A percentile compares a stretch with the other conserved stretches of the same genome.
These are phyloP conservation scores for Oopsacas minuta DNA, from an alignment of 37 sponge, comb jelly and placozoan genomes.

Conservation along the genomic window DNA sequence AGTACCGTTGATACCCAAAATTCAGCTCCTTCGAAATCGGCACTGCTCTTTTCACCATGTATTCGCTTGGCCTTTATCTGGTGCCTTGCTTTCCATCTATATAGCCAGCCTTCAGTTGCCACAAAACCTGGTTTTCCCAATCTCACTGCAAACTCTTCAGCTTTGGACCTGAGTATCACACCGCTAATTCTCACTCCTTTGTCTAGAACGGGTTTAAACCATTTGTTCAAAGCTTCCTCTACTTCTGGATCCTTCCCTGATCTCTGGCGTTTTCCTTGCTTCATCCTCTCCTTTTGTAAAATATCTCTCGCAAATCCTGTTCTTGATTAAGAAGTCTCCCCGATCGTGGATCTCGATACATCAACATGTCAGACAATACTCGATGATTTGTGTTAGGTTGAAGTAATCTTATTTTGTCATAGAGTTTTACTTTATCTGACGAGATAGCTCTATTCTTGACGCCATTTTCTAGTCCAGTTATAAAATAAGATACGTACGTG, in stretches of 20 bases:
- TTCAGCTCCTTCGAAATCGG: conserved; percentile 11
- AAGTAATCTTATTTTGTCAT: not conserved
- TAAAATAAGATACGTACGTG: no score
- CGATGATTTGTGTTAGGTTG: not conserved
- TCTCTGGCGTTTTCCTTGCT: conserved; percentile 2
- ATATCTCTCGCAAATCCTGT: not conserved
- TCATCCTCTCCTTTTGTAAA: not conserved
- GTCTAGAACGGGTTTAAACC: not conserved
- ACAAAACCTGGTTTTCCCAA: conserved; percentile 2
- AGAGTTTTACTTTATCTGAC: not conserved
- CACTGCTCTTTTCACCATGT: conserved; percentile 2
- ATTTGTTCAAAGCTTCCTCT: not conserved
- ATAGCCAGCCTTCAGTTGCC: conserved; percentile 11
- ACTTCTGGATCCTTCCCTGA: not conserved
- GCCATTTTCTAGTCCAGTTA: not conserved
- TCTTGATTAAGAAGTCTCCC: not conserved
- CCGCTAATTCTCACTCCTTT: conserved; percentile 6
- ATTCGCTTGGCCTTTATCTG: not conserved
- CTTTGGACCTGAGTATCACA: not conserved
- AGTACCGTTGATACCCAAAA: conserved; percentile 10
- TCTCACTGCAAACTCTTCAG: conserved; percentile 14
- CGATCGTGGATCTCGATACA: not conserved
- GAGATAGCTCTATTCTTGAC: not conserved
- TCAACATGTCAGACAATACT: not conserved
- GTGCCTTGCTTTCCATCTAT: conserved; percentile 12